These are phyloP conservation scores for Babyrousa celebensis DNA, from an alignment of 2,797 vertebrate genomes.

Conservation along the genomic window DNA sequence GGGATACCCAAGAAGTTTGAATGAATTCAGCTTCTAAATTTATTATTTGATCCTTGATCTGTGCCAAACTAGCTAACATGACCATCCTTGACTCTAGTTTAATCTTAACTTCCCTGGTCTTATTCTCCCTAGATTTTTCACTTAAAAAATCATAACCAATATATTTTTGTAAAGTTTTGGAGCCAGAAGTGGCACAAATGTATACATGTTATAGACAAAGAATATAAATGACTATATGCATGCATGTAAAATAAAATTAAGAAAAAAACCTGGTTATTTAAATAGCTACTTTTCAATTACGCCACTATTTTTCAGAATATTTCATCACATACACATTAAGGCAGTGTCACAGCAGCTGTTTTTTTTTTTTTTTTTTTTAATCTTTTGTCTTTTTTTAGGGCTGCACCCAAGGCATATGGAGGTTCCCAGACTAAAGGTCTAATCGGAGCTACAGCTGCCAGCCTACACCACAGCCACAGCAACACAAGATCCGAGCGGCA, in stretches of 20 bases:
- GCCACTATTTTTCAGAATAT: slow-evolving; percentile 51
- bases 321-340: not conserved
- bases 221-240: not conserved
- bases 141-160: not conserved
- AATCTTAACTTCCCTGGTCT: not conserved
- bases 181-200: not conserved
- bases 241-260: not conserved
- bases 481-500: too few species aligned
- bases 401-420: too few species aligned
- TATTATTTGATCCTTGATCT: not conserved
- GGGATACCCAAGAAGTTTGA: not conserved
- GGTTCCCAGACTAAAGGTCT: too few species aligned
- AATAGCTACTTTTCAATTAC: not conserved
- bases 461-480: too few species aligned
- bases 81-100: not conserved
- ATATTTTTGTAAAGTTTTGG: slow-evolving; percentile 3
- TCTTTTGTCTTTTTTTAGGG: too few species aligned
- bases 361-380: too few species aligned
- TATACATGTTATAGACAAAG: not conserved
- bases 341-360: not conserved
- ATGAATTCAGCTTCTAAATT: slow-evolving; percentile 10
- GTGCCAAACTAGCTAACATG: not conserved
- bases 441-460: too few species aligned
- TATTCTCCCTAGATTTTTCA: not conserved
- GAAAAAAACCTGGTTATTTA: not conserved